Base-by-base conservation (phyloP, 2,888 invertebrate species). In the Lymantria dispar region DNA sequence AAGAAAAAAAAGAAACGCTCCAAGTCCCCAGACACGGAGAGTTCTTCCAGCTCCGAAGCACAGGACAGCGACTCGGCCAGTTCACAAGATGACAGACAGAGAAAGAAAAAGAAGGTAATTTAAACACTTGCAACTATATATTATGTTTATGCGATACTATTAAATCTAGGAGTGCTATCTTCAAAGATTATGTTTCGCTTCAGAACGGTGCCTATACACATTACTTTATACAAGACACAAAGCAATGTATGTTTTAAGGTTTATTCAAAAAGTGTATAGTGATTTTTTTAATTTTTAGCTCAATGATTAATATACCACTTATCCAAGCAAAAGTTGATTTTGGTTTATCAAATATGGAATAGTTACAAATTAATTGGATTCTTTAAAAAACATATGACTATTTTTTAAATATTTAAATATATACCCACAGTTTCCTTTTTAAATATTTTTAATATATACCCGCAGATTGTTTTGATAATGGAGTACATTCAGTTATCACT, bases 1-100 rank as follows among this genome's bases (percentile, higher is more conserved):
- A 91, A 91, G 80, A 91, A 91, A 58, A 91, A 93, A 80, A 93
- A 93, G 84, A 93, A 93, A 71, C 92, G 93, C 45, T 91, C 92
- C 38, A 92, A 92, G 50, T 93, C 93, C 30, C 87, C 89, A 7
- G 92, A 91, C 62, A 81, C 86, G 7, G 92, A 90, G 30, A 87
- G 89, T 45, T 88, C 87, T n/a, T 92, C 80, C 64, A 89, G 87
- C 53, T 87, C 83, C 40, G 85, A 83, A 11, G 84, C 79, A 50
- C 89, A 85, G 52, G 84, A 83, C 59, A 82, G 80, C 57, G 86
- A 83, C 53, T 72, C 78, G 0, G 77, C 60, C 54, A 80, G 75
- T 54, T 81, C 88, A 0, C 89, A 83, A 49, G 88, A 86, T 36
- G 85, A 84, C 29, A 74, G 75, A 37, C 81, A 80, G 58, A 87